Base-by-base conservation (phyloP, 2,888 invertebrate species). In the Phymatocera aterrima region DNA sequence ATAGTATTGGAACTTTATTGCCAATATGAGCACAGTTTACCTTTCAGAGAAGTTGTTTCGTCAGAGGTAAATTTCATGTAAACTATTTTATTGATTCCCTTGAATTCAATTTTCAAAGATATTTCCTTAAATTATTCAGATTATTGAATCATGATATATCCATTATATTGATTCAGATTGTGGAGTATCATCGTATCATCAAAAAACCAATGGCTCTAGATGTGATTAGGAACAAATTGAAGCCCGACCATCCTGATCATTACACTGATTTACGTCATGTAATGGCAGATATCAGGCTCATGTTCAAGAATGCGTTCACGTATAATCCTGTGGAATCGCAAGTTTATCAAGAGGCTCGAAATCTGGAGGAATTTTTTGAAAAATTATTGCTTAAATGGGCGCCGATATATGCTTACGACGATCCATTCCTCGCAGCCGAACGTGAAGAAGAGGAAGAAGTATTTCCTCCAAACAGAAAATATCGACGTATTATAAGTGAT, bases 1-100 rank as follows among this genome's bases (percentile, higher is more conserved):
- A 93, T 98, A 82, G 94, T 98, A 81, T 92, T 98, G 85, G 97
- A 98, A 91, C 92, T 98, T 84, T 97, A 97, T 91, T 97, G 97
- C 91, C 97, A 98, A 91, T 96, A 96, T 89, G 97, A 97, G 90
- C 94, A 94, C 85, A 97, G 97, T 91, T 93, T 96, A 86, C 95
- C 96, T 81, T 98, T 98, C 91, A 94, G 98, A 87, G 97, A 97
- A 91, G 93, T 96, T 77, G 96, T 97, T 83, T 94, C 95, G 82
- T 91, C 93, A 70, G 95, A 96, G 87, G 95, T 96, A 91, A 92
- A 92, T 91, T 60, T 65, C 54, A 79, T 46, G 28, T 15, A 6
- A n/a, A 37, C 31, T 40, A 18, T 34, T 72, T 37, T n/a, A n/a
- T n/a, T n/a, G n/a, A 34, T 4, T 24, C 10, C 18, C 31, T 18